Evolutionary conservation across 2,797 vertebrate genomes (phyloP).

Genomic region (Sebastes steindachneri): DNA sequence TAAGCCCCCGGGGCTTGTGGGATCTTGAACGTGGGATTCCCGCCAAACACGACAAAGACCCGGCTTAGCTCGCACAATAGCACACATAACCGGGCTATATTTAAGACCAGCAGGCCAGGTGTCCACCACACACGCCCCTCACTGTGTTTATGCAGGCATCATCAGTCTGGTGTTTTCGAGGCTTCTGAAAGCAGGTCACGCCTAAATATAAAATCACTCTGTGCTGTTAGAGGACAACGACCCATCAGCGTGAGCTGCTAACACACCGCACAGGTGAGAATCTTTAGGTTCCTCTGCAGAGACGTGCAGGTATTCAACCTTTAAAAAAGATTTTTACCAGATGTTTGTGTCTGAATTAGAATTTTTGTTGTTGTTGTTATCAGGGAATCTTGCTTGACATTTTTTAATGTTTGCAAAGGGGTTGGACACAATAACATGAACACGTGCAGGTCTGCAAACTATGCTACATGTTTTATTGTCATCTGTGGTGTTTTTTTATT

Average conservation of each 20-base stretch:
- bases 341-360: neutral
- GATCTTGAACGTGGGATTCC: conserved; percentile 38
- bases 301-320: neutral
- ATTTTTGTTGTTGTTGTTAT: neutral
- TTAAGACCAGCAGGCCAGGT: conserved; percentile 44
- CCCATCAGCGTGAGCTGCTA: neutral
- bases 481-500: neutral
- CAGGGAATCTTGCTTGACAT: neutral
- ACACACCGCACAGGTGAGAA: conserved; percentile 56
- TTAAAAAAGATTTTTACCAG: neutral
- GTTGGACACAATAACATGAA: neutral
- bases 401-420: neutral
- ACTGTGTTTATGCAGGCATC: neutral
- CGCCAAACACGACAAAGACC: conserved; percentile 54
- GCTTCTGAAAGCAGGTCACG: conserved; percentile 81
- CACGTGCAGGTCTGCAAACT: neutral
- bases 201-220: conserved; percentile 85
- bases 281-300: neutral
- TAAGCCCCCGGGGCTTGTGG: conserved; percentile 38
- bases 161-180: neutral
- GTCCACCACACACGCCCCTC: conserved; percentile 12
- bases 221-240: conserved; percentile 5
- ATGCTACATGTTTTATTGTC: neutral
- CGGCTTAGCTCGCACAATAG: conserved; percentile 65
- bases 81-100: conserved; percentile 37